A percentile compares a stretch with the other conserved stretches of the same genome.
Conservation (phyloP, 2,797 vertebrate genomes). For the Sarcophilus harrisii region DNA sequence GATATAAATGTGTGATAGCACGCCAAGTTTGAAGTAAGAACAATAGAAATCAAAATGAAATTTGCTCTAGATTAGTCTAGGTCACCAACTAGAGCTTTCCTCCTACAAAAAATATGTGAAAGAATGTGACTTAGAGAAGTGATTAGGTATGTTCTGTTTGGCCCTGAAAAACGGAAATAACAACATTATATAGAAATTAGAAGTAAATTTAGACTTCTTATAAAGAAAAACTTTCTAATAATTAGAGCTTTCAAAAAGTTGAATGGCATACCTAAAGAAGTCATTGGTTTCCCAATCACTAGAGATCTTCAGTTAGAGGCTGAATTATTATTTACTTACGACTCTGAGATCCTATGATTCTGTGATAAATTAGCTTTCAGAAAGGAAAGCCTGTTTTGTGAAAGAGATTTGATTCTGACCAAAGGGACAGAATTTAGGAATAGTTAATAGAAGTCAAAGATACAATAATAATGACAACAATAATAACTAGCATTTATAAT, state of each 20-base stretch:
- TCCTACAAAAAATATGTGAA: not conserved
- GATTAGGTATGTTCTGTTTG: not conserved
- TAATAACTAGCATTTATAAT: not conserved
- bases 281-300: not conserved
- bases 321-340: not conserved
- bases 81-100: not conserved
- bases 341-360: not conserved
- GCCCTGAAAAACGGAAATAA: not conserved
- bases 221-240: not conserved
- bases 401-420: not conserved
- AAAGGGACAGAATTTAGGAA: not conserved
- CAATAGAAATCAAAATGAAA: not conserved
- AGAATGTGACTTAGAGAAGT: too few relatives aligned
- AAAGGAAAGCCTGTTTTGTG: not conserved
- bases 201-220: not conserved
- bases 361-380: not conserved
- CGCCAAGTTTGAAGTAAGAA: not conserved
- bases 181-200: not conserved
- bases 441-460: not conserved
- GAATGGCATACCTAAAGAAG: not conserved
- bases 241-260: not conserved
- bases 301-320: not conserved
- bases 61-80: not conserved
- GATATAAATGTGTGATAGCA: not conserved
- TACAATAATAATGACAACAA: not conserved